Percentiles rank a stretch among this genome's conserved stretches.
phyloP scores from a whole-genome alignment of 2,797 vertebrate species.

The Lindbergichthys nudifrons region DNA sequence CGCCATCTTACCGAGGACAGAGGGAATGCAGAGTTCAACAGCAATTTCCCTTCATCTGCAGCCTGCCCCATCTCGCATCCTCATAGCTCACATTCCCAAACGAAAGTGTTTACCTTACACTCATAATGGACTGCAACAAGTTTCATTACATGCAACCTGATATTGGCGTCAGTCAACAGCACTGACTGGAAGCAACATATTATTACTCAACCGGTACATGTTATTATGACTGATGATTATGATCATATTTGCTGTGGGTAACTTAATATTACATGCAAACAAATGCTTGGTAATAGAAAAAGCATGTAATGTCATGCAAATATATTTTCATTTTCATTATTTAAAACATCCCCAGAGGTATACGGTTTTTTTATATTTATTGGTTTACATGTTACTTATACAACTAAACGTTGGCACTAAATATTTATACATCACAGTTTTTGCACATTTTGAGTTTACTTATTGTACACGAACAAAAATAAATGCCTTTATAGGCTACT shows the following conservation, averaged over 20 bases:
- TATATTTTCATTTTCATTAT: slow-evolving; percentile 25
- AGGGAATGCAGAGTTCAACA: slow-evolving; percentile 80
- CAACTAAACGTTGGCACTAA: background rate
- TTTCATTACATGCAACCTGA: slow-evolving; percentile 35
- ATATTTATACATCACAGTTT: slow-evolving; percentile 21
- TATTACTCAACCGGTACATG: background rate
- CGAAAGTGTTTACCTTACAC: slow-evolving; percentile 49
- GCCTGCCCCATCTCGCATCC: slow-evolving; percentile 72
- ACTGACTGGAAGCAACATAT: background rate
- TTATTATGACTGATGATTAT: background rate
- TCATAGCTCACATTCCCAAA: slow-evolving; percentile 76
- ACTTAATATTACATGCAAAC: slow-evolving; percentile 7
- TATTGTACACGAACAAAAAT: background rate
- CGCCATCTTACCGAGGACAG: slow-evolving; percentile 95
- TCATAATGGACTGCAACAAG: slow-evolving; percentile 30
- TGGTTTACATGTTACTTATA: slow-evolving; percentile 20
- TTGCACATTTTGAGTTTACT: slow-evolving; percentile 9
- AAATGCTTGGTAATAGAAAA: slow-evolving; percentile 20
- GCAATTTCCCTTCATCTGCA: slow-evolving; percentile 65
- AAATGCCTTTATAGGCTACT: background rate
- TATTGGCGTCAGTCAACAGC: background rate
- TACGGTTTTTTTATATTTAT: slow-evolving; percentile 1
- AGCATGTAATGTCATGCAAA: slow-evolving; percentile 51
- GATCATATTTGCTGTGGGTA: background rate
- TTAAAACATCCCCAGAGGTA: slow-evolving; percentile 19